Conservation (phyloP, 2,797 vertebrate genomes). For the Dipus sagitta region DNA sequence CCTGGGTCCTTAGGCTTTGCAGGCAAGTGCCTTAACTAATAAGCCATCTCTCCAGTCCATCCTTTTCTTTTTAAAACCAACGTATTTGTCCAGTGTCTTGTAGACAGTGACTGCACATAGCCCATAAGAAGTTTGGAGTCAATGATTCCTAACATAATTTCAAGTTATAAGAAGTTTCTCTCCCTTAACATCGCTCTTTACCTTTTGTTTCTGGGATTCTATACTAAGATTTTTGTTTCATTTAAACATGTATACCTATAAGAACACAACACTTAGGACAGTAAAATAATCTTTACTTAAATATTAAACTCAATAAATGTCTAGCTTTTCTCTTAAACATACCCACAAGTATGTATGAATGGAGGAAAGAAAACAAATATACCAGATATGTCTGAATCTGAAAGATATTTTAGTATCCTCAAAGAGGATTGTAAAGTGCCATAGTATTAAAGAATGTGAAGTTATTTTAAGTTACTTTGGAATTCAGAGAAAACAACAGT, state of each 20-base stretch:
- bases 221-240: neutral
- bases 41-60: too few relatives aligned
- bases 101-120: neutral
- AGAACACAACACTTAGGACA: neutral
- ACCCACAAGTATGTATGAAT: neutral
- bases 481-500: neutral
- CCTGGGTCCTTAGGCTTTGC: too few relatives aligned
- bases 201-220: neutral
- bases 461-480: neutral
- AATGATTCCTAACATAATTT: neutral
- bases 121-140: neutral
- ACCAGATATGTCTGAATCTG: neutral
- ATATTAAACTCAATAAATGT: neutral
- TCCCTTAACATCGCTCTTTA: neutral
- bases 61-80: neutral
- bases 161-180: neutral
- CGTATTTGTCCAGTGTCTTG: neutral
- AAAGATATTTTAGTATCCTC: neutral
- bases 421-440: neutral
- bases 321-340: neutral
- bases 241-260: neutral
- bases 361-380: neutral
- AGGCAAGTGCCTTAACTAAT: too few relatives aligned
- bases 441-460: neutral
- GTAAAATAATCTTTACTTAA: conserved; percentile 12